Evolutionary conservation across 2,888 invertebrate species (phyloP).

Genomic region (Schrankia costaestrigalis): DNA sequence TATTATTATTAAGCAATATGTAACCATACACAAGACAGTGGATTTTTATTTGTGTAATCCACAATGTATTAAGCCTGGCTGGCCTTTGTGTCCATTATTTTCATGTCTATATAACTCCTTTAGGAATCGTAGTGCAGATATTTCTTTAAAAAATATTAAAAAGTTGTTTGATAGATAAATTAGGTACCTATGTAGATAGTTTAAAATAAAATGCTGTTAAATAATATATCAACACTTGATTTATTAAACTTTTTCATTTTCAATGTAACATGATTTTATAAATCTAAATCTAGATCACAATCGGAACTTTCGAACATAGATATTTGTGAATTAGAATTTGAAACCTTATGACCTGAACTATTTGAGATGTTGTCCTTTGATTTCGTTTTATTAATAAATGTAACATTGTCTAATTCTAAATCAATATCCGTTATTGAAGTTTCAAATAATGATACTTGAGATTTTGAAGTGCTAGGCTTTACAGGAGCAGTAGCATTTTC

Average conservation of each 20-base stretch:
- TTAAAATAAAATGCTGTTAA: slow-evolving; percentile 1
- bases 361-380: slow-evolving; percentile 29
- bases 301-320: slow-evolving; percentile 76
- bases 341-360: slow-evolving; percentile 26
- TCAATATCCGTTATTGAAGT: slow-evolving; percentile 4
- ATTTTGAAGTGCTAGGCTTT: slow-evolving; percentile 16
- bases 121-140: too few species aligned
- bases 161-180: too few species aligned
- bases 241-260: slow-evolving; percentile 14
- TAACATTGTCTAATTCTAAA: slow-evolving; percentile 19
- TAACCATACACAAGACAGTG: too few species aligned
- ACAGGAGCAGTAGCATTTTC: slow-evolving; percentile 5
- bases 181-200: too few species aligned
- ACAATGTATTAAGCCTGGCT: too few species aligned
- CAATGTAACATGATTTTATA: slow-evolving; percentile 46
- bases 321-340: slow-evolving; percentile 55
- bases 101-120: too few species aligned
- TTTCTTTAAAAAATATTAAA: too few species aligned
- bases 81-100: too few species aligned
- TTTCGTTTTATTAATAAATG: slow-evolving; percentile 30
- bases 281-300: slow-evolving; percentile 76
- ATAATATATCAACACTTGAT: slow-evolving; percentile 9
- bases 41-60: too few species aligned
- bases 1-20: too few species aligned
- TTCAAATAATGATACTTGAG: slow-evolving; percentile 17